Base-by-base conservation (phyloP, 1,140 invertebrate species). In the Caenorhabditis remanei region DNA sequence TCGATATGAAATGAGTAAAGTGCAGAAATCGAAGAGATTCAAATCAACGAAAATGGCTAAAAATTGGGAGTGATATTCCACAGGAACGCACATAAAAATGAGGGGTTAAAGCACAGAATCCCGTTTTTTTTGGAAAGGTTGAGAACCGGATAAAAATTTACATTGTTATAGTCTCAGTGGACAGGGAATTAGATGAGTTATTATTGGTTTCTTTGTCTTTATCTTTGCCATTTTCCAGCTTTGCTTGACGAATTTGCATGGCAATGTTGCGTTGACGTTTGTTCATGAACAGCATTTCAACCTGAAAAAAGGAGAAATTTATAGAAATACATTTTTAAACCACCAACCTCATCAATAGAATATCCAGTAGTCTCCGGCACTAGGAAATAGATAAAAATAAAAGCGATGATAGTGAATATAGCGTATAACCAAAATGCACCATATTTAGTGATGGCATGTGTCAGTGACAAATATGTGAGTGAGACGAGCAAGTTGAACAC, bases 311-410 rank as follows among this genome's bases (percentile, higher is more conserved):
- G 8, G 8, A 7, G 56, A 58, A 21, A 2, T 58, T 13, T 9
- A 53, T 53, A 9, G 16, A 8, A 58, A n/a, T 21, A 58, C n/a
- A 4, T 19, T n/a, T 58, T 58, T 41, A 56, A 50, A 46, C n/a
- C 6, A 0, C 71, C 61, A 90, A 98, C 97, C 91, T 98, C 96
- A 91, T 98, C 96, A 67, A 98, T 94, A 87, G 94, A 87, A 56
- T 71, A 87, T 5, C 96, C 96, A 91, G 96, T 95, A 0, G 97
- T 98, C 93, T 98, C 97, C 21, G 97, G 97, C 43, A 98, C 96
- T 88, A 95, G 95, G 79, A 96, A 92, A 89, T 95, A 95, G 16
- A 96, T 95, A 92, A 98, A 96, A 50, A 96, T 91, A 75, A 97
- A 91, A 21, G 96, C 96, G 13, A 95, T 56, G 9, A 95, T 89